These are phyloP conservation scores for Osmerus mordax DNA, from an alignment of 2,113 vertebrate genomes.

Conservation along the genomic window DNA sequence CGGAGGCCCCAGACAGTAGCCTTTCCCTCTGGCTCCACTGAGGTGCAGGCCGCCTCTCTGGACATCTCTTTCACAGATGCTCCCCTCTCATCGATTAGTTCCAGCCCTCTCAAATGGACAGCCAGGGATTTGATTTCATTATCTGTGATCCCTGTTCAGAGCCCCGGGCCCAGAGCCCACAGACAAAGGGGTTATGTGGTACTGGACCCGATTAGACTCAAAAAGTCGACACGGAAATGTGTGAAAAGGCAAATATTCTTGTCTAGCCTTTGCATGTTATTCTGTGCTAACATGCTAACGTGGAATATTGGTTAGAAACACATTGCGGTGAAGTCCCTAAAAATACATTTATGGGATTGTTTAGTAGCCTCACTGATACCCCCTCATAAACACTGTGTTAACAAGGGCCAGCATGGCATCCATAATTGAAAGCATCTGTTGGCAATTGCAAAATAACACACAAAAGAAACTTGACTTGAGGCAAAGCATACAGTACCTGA, in stretches of 20 bases:
- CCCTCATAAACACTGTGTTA: too few relatives aligned
- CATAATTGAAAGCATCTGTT: too few relatives aligned
- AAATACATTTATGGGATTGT: too few relatives aligned
- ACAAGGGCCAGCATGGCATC: too few relatives aligned
- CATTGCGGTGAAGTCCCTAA: too few relatives aligned
- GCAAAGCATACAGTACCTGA: too few relatives aligned
- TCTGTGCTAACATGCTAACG: too few relatives aligned
- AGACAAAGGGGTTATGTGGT: slow-evolving; percentile 50
- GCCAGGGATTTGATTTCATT: slow-evolving; percentile 72
- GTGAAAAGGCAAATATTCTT: too few relatives aligned
- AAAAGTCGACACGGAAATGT: slow-evolving; percentile 36
- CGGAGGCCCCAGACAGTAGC: slow-evolving; percentile 66
- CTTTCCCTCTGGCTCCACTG: slow-evolving; percentile 58
- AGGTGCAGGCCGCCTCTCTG: slow-evolving; percentile 55
- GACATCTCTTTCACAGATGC: slow-evolving; percentile 71
- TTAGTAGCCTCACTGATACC: too few relatives aligned
- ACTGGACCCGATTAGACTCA: slow-evolving; percentile 52
- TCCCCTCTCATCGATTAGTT: slow-evolving; percentile 73
- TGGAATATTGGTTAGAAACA: too few relatives aligned
- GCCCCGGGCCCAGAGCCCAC: slow-evolving; percentile 44
- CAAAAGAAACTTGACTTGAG: background rate
- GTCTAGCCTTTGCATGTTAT: too few relatives aligned
- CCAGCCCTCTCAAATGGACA: slow-evolving; percentile 69
- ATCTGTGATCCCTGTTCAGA: slow-evolving; percentile 63
- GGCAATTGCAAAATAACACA: background rate